phyloP scores from a whole-genome alignment of 2,888 invertebrate species.

The Scelioninae gen. 1 region DNA sequence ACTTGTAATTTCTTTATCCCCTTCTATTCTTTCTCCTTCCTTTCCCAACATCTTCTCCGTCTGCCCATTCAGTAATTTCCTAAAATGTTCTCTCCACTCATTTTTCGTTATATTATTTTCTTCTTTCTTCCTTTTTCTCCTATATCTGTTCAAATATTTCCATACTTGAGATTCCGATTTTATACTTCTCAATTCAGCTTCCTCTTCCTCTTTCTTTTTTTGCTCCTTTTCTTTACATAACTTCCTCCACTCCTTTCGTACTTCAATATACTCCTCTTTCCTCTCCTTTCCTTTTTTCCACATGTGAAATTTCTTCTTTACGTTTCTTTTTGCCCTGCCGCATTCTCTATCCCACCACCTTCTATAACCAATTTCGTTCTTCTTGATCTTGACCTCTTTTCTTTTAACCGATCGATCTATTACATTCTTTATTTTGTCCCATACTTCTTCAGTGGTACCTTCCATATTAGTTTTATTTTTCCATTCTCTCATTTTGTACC shows the following conservation, averaged over 20 bases:
- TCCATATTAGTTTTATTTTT: too few relatives aligned
- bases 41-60: not conserved
- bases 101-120: not conserved
- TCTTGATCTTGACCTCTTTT: not conserved
- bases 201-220: not conserved
- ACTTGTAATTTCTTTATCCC: not conserved
- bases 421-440: too few relatives aligned
- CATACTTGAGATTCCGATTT: not conserved
- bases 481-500: too few relatives aligned
- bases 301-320: not conserved
- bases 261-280: not conserved
- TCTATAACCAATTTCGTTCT: not conserved
- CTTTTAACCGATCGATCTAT: too few relatives aligned
- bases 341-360: slow-evolving; percentile 3
- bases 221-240: slow-evolving; percentile 1
- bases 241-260: not conserved
- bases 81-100: not conserved
- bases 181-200: not conserved
- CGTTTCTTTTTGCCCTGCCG: not conserved
- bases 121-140: not conserved
- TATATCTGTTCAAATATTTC: not conserved
- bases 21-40: not conserved
- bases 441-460: too few relatives aligned
- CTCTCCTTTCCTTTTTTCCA: not conserved
- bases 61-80: not conserved